phyloP scores from a whole-genome alignment of 1,140 invertebrate species.

The Orchestia grillus region DNA sequence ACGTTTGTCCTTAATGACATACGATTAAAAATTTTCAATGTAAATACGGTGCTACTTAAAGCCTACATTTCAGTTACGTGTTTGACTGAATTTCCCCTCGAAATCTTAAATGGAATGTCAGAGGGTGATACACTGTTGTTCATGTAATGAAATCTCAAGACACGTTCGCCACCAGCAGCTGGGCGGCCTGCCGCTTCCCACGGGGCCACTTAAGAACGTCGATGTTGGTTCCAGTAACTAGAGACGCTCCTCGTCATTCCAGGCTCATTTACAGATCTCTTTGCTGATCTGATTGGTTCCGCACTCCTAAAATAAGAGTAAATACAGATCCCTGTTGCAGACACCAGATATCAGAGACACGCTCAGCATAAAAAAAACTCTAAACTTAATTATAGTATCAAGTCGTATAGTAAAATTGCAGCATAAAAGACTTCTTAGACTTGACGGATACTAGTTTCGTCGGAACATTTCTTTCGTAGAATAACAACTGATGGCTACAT shows the following conservation, averaged over 20 bases:
- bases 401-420: background rate
- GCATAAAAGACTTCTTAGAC: background rate
- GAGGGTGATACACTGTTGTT: background rate
- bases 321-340: background rate
- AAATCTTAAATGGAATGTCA: background rate
- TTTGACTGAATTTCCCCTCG: background rate
- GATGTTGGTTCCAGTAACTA: background rate
- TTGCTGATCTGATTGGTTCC: background rate
- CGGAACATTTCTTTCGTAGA: too few species aligned
- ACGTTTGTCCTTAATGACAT: too few species aligned
- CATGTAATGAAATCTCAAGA: background rate
- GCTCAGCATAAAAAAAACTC: background rate
- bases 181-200: background rate
- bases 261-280: background rate
- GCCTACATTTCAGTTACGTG: background rate
- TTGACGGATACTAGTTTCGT: too few species aligned
- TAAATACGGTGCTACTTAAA: background rate
- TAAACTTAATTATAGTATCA: background rate
- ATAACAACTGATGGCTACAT: too few species aligned
- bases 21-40: too few species aligned
- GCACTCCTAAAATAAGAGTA: background rate
- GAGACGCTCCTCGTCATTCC: background rate
- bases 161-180: background rate
- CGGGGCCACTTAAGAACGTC: background rate
- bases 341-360: background rate